phyloP scores from a whole-genome alignment of 2,797 vertebrate genomes.

The Linurgus olivaceus region DNA sequence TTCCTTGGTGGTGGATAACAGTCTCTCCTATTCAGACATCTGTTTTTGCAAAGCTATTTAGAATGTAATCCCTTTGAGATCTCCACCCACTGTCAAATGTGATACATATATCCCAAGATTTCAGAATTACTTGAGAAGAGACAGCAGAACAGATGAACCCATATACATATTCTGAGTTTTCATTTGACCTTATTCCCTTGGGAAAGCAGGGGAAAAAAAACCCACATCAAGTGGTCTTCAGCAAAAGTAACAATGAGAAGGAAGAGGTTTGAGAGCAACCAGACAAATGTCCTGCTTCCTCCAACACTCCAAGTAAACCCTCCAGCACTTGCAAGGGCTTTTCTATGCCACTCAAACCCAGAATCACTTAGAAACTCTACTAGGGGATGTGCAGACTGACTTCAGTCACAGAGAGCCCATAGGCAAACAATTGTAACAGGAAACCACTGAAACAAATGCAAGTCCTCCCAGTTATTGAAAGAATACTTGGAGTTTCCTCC shows the following conservation, averaged over 20 bases:
- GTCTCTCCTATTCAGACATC: background rate
- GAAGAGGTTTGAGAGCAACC: background rate
- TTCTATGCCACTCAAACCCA: background rate
- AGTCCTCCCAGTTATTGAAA: background rate
- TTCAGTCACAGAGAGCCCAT: background rate
- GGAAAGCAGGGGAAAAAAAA: background rate
- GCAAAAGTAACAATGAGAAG: background rate
- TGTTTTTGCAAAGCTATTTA: background rate
- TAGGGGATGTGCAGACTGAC: background rate
- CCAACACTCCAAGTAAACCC: background rate
- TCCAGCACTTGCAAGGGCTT: background rate
- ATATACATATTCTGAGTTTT: background rate
- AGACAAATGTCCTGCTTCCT: background rate
- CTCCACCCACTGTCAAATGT: background rate
- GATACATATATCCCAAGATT: background rate
- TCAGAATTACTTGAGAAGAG: background rate
- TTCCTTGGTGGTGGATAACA: background rate
- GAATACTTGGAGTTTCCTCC: background rate
- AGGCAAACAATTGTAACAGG: background rate
- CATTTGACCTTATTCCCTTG: background rate
- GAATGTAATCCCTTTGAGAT: background rate
- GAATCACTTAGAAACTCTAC: background rate
- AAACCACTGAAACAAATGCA: background rate
- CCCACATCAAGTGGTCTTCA: accelerated
- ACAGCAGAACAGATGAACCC: background rate